phyloP scores from a whole-genome alignment of 2,113 vertebrate genomes.

The Eudorcas thomsonii region DNA sequence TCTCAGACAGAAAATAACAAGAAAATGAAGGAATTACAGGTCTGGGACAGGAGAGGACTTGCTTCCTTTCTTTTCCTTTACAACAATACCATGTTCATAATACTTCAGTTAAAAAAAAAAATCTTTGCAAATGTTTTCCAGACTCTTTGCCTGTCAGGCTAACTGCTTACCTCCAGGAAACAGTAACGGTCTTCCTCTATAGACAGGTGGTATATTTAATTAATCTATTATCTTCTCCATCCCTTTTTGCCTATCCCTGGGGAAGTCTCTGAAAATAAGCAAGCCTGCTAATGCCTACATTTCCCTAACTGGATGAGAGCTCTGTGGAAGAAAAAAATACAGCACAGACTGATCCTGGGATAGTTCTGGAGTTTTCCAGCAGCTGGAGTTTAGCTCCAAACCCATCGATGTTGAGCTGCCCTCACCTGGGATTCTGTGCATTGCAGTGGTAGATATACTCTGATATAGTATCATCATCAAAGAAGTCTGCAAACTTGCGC shows the following conservation, averaged over 20 bases:
- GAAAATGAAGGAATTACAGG: background rate
- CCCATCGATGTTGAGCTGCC: fast-evolving
- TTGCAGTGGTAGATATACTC: constrained; percentile 96
- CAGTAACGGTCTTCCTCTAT: background rate
- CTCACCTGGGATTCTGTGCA: constrained; percentile 90
- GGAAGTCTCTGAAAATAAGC: constrained; percentile 7
- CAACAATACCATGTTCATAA: background rate
- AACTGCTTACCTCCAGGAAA: background rate
- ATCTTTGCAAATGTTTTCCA: constrained; percentile 21
- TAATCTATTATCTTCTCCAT: background rate
- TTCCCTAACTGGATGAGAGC: background rate
- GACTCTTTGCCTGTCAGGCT: background rate
- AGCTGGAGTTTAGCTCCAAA: background rate
- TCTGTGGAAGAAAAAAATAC: background rate
- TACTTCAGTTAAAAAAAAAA: constrained; percentile 4
- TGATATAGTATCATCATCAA: constrained; percentile 92
- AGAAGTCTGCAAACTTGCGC: constrained; percentile 90
- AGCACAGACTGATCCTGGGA: background rate
- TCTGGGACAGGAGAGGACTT: background rate
- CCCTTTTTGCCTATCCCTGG: background rate
- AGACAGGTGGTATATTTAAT: background rate
- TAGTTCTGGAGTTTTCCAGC: background rate
- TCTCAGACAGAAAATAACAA: background rate
- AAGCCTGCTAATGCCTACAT: background rate
- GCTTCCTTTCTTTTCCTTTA: background rate